Percentiles rank a stretch among this genome's conserved stretches.
Conservation (phyloP, 2,888 invertebrate genomes). For the Apamea anceps region DNA sequence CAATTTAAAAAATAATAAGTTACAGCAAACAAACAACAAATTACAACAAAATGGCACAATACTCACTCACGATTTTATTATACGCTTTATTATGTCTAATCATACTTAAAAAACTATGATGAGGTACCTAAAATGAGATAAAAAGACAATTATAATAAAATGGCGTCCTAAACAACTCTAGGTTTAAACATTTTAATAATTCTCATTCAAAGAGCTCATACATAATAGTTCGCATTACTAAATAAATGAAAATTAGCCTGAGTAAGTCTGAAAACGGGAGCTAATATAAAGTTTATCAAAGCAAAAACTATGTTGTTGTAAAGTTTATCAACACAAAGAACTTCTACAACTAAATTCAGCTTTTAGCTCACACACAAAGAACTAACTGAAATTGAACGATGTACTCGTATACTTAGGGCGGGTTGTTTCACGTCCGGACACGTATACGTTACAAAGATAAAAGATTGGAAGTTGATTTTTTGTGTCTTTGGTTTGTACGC, state of each 20-base stretch:
- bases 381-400: slow-evolving; percentile 4
- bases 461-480: too few species aligned
- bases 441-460: too few species aligned
- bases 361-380: background rate
- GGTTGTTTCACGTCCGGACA: too few species aligned
- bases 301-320: slow-evolving; percentile 14
- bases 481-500: background rate
- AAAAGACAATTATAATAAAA: background rate
- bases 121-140: background rate
- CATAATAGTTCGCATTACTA: background rate
- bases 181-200: background rate
- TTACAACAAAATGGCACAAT: too few species aligned
- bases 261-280: background rate
- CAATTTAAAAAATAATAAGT: too few species aligned
- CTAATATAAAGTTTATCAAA: slow-evolving; percentile 25
- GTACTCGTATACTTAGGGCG: background rate
- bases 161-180: background rate
- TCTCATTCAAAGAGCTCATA: background rate
- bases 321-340: slow-evolving; percentile 21
- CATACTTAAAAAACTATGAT: background rate
- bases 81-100: too few species aligned
- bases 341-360: slow-evolving; percentile 8
- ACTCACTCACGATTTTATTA: too few species aligned
- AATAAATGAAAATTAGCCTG: background rate
- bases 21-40: too few species aligned